phyloP scores from a whole-genome alignment of 2,797 vertebrate species.

The Pseudochaenichthys georgianus region DNA sequence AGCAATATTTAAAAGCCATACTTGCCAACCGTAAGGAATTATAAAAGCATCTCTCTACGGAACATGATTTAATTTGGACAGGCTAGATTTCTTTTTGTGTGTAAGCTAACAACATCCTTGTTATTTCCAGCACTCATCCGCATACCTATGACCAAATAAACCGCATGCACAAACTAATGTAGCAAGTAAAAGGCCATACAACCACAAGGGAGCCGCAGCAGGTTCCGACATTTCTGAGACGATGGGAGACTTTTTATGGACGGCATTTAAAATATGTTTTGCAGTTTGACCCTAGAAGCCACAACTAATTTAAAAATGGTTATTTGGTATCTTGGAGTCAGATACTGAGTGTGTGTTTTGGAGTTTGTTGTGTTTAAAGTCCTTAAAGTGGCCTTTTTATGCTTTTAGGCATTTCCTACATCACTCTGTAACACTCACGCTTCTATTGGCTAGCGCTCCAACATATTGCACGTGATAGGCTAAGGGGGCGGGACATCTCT shows the following conservation, averaged over 20 bases:
- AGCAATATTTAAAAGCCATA: neutral
- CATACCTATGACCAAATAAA: slow-evolving; percentile 12
- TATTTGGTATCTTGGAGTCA: too few species aligned
- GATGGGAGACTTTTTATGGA: slow-evolving; percentile 15
- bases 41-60: too few species aligned
- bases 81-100: slow-evolving; percentile 2
- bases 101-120: slow-evolving; percentile 7
- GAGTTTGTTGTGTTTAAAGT: too few species aligned
- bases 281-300: neutral
- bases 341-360: too few species aligned
- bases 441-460: too few species aligned
- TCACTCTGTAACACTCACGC: too few species aligned
- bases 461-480: too few species aligned
- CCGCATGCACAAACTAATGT: slow-evolving; percentile 27
- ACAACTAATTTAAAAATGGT: too few species aligned
- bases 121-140: slow-evolving; percentile 14
- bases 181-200: slow-evolving; percentile 48
- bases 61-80: neutral
- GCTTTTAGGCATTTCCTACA: too few species aligned
- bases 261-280: slow-evolving; percentile 19
- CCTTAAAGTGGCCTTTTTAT: too few species aligned
- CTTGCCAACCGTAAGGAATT: too few species aligned
- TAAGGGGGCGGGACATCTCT: too few species aligned
- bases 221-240: slow-evolving; percentile 40
- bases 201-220: slow-evolving; percentile 27